These are phyloP conservation scores for Caerostris extrusa DNA, from an alignment of 1,140 invertebrate genomes.

Conservation along the genomic window DNA sequence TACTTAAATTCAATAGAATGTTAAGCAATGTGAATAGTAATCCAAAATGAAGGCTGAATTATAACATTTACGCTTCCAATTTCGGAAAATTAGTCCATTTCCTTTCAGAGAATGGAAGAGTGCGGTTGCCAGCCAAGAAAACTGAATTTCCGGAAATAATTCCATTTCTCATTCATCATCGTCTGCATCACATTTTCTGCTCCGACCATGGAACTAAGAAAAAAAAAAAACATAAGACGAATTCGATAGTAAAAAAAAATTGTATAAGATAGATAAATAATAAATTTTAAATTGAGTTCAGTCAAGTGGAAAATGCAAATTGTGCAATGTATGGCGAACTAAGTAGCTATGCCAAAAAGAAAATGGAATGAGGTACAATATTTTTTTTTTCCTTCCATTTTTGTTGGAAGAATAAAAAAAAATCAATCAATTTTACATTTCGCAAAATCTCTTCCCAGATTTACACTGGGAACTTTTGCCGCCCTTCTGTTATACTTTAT, in stretches of 20 bases:
- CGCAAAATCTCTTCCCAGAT: conserved; percentile 51
- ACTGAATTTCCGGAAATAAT: conserved; percentile 38
- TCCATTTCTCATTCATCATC: conserved; percentile 46
- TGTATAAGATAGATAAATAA: conserved; percentile 46
- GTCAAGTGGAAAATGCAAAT: conserved; percentile 67
- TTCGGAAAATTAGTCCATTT: conserved; percentile 61
- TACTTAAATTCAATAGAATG: conserved; percentile 14
- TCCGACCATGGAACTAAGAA: neutral
- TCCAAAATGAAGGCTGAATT: conserved; percentile 38
- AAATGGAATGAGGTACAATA: conserved; percentile 11
- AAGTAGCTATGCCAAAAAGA: neutral
- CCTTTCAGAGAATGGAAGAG: neutral
- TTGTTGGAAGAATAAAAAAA: neutral
- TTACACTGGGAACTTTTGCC: conserved; percentile 20
- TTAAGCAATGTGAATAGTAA: conserved; percentile 4
- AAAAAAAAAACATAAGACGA: neutral
- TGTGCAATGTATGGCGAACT: neutral
- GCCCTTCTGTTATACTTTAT: conserved; percentile 7
- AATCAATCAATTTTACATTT: conserved; percentile 66
- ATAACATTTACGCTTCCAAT: conserved; percentile 53
- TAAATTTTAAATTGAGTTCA: conserved; percentile 66
- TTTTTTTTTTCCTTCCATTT: neutral
- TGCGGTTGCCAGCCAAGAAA: neutral
- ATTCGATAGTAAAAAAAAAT: neutral
- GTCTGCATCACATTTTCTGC: conserved; percentile 38